Conservation (phyloP, 2,797 vertebrate species). For the Thamnophis elegans region DNA sequence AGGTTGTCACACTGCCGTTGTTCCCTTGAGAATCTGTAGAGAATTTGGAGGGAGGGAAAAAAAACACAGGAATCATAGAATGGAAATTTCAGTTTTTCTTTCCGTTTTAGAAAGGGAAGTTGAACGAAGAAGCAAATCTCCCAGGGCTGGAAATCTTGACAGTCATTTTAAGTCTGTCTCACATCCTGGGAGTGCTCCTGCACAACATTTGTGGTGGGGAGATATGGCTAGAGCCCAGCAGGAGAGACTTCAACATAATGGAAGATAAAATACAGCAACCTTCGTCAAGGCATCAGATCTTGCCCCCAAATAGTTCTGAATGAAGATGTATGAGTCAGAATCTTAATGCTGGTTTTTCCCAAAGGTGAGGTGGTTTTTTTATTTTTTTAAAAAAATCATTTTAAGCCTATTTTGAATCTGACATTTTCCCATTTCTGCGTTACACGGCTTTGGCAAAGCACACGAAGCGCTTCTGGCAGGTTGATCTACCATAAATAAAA, state of each 20-base stretch:
- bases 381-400: not conserved
- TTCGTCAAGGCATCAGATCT: not conserved
- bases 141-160: not conserved
- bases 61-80: too few relatives aligned
- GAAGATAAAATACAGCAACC: not conserved
- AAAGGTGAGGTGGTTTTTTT: conserved; percentile 20
- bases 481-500: not conserved
- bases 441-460: not conserved
- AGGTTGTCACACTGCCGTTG: too few relatives aligned
- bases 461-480: not conserved
- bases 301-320: conserved; percentile 37
- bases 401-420: conserved; percentile 9
- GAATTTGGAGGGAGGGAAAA: not conserved
- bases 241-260: not conserved
- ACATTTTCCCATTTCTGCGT: conserved; percentile 13
- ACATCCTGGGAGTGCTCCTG: not conserved
- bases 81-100: not conserved
- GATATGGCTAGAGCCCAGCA: not conserved
- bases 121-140: not conserved
- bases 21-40: not conserved
- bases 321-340: not conserved
- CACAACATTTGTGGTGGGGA: not conserved
- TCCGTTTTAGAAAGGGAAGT: not conserved
- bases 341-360: conserved; percentile 29
- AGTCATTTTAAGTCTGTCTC: not conserved